Evolutionary conservation across 2,888 invertebrate genomes (phyloP), one percentile per base, ranked within the genome.

Genomic region (Callyntrura sp.): DNA sequence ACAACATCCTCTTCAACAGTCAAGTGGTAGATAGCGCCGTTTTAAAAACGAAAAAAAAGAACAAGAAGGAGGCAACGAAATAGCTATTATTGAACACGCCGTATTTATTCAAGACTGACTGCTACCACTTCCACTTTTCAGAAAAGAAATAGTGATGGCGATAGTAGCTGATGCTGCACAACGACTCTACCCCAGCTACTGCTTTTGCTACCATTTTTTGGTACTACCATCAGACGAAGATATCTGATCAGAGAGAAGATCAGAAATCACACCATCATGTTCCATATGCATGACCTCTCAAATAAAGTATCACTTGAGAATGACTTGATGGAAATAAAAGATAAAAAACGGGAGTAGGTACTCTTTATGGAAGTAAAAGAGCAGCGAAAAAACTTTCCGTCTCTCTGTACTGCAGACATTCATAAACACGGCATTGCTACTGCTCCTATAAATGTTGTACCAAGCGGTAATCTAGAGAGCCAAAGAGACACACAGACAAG

Each of bases 231-330:
- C 20, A 45, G 45, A 11, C 3, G 28, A 25, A n/a, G 70, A 65
- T 43, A 17, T 51, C 73, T 43, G 85, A 76, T 60, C 65, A 62
- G 17, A 81, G 60, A 62, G 17, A 81, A 81, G 60, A 65, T 73
- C 20, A 70, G 78, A 78, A 85, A 85, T 85, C 85, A 78, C 85
- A 78, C 76, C 76, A 78, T 78, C 85, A 79, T 78, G 86, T 55
- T 89, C 89, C 84, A 89, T 89, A 89, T 89, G 89, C 88, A 89
- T 89, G 89, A 84, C 89, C 89, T 89, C 89, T 89, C 89, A 89
- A 78, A 55, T 79, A 78, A 89, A 89, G 89, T 89, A 84, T 84
- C 89, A 85, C 84, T 83, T 88, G 78, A 86, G 65, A 79, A 79
- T 79, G 78, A 78, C 86, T 86, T 86, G 60, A 85, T 85, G 25